A percentile compares a stretch with the other conserved stretches of the same genome.
phyloP scores from a whole-genome alignment of 2,113 vertebrate species.

The Hydrolagus affinis region DNA sequence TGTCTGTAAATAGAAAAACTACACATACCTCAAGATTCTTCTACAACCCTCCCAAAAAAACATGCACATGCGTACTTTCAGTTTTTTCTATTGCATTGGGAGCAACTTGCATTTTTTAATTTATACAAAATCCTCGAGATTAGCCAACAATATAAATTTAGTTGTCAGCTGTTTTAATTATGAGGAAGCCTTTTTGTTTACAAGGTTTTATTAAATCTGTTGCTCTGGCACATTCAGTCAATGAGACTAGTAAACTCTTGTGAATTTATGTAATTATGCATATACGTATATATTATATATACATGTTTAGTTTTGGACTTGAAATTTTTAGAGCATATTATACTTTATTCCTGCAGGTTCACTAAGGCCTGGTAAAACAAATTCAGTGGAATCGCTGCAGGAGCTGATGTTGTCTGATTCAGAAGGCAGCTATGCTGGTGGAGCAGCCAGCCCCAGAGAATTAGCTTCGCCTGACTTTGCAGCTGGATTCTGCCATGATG shows the following conservation, averaged over 20 bases:
- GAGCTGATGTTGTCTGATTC: constrained; percentile 89
- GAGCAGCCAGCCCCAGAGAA: constrained; percentile 77
- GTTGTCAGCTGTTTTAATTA: too few relatives aligned
- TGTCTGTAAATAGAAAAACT: too few relatives aligned
- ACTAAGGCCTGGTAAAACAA: constrained; percentile 65
- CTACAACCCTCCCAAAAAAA: too few relatives aligned
- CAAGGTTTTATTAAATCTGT: too few relatives aligned
- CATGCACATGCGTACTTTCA: too few relatives aligned
- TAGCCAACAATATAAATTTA: too few relatives aligned
- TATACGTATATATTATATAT: background rate
- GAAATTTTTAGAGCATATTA: background rate
- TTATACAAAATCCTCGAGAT: too few relatives aligned
- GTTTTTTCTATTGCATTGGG: too few relatives aligned
- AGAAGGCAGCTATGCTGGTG: constrained; percentile 77
- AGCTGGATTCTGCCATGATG: constrained; percentile 54
- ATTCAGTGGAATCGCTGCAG: constrained; percentile 83
- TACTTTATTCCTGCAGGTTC: constrained; percentile 47
- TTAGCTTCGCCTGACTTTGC: constrained; percentile 76
- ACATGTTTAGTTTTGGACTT: background rate
- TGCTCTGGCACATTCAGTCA: too few relatives aligned
- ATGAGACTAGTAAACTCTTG: background rate
- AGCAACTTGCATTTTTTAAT: too few relatives aligned
- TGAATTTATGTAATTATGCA: background rate
- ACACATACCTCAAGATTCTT: too few relatives aligned
- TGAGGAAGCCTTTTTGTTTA: too few relatives aligned